Evolutionary conservation across 2,113 vertebrate genomes (phyloP).

Genomic region (Cryptoleucopteryx plumbea): DNA sequence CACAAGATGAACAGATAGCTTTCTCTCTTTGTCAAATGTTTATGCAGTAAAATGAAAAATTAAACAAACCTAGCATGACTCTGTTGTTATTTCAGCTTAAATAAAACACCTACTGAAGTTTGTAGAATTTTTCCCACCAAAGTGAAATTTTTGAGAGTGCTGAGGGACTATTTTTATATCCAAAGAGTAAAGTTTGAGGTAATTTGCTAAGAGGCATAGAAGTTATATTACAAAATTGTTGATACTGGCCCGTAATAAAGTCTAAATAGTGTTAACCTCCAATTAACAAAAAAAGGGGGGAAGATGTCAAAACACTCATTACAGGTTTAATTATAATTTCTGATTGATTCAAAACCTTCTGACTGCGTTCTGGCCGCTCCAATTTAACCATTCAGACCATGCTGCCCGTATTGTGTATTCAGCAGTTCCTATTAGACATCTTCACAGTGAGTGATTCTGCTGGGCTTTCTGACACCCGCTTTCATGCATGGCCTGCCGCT

Average conservation of each 20-base stretch:
- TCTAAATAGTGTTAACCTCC: neutral
- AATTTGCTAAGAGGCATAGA: neutral
- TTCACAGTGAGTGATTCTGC: slow-evolving; percentile 70
- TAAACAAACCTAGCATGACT: neutral
- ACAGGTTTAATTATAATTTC: slow-evolving; percentile 63
- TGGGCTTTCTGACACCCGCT: slow-evolving; percentile 71
- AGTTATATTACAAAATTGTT: slow-evolving; percentile 33
- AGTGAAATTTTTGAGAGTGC: neutral
- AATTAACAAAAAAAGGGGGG: neutral
- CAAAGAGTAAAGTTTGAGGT: neutral
- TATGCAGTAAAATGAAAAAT: neutral
- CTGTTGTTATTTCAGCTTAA: neutral
- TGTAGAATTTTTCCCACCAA: neutral
- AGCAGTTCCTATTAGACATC: slow-evolving; percentile 70
- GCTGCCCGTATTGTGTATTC: slow-evolving; percentile 68
- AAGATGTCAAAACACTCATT: slow-evolving; percentile 39
- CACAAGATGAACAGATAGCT: neutral
- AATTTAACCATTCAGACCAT: slow-evolving; percentile 54
- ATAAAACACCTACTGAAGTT: neutral
- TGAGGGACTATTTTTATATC: neutral
- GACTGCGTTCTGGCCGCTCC: slow-evolving; percentile 49
- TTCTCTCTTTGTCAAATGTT: slow-evolving; percentile 18
- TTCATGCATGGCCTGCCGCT: slow-evolving; percentile 75
- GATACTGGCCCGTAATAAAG: neutral
- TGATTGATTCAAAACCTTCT: slow-evolving; percentile 56